phyloP scores from a whole-genome alignment of 2,888 invertebrate species.

The Leptinotarsa rubiginosa region DNA sequence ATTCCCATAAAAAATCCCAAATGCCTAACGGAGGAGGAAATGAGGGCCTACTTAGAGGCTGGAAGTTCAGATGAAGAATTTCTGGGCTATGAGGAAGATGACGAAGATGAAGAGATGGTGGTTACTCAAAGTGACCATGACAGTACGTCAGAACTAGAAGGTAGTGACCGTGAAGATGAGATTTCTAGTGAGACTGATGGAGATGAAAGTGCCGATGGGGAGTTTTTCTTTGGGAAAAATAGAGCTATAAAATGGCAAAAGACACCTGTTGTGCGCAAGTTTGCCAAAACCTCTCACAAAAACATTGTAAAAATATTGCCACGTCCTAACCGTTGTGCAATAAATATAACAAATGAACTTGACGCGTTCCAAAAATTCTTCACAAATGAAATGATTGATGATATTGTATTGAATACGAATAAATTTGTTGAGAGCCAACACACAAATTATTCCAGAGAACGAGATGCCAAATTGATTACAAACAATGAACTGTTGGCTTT shows the following conservation, averaged over 20 bases:
- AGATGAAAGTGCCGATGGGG: too few relatives aligned
- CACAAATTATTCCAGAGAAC: too few relatives aligned
- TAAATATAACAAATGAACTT: too few relatives aligned
- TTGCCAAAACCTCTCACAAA: slow-evolving; percentile 30
- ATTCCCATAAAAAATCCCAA: slow-evolving; percentile 24
- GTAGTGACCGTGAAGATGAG: slow-evolving; percentile 24
- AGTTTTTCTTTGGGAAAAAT: slow-evolving; percentile 27
- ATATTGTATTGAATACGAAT: too few relatives aligned
- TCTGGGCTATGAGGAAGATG: slow-evolving; percentile 26
- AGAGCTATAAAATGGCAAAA: slow-evolving; percentile 20
- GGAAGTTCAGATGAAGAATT: slow-evolving; percentile 25
- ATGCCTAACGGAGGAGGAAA: slow-evolving; percentile 28
- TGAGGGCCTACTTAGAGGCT: slow-evolving; percentile 26
- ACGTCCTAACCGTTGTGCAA: not conserved
- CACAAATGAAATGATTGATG: too few relatives aligned
- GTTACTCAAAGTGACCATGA: slow-evolving; percentile 24
- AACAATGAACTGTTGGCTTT: too few relatives aligned
- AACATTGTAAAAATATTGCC: slow-evolving; percentile 28
- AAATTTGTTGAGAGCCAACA: too few relatives aligned
- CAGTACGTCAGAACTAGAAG: slow-evolving; percentile 28
- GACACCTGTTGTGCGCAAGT: slow-evolving; percentile 28
- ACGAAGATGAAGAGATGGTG: not conserved
- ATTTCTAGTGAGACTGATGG: slow-evolving; percentile 24
- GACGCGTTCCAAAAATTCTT: too few relatives aligned
- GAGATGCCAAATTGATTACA: too few relatives aligned